phyloP scores from a whole-genome alignment of 2,797 vertebrate genomes.

The Linurgus olivaceus region DNA sequence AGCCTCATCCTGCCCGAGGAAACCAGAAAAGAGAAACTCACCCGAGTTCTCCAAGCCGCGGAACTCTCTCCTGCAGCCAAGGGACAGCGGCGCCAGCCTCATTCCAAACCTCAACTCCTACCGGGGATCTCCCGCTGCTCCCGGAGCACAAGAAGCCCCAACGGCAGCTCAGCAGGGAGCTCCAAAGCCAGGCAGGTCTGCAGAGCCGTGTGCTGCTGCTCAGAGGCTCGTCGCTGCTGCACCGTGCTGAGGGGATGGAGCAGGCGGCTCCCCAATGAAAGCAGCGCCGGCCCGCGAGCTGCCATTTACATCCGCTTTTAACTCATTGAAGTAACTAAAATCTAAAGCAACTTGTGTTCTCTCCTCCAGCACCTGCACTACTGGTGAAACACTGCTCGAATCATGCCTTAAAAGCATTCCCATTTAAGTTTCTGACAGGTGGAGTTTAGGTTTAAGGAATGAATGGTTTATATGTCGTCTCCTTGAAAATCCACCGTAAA shows the following conservation, averaged over 20 bases:
- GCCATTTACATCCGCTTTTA: not conserved
- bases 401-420: not conserved
- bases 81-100: not conserved
- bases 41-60: not conserved
- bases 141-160: not conserved
- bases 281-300: not conserved
- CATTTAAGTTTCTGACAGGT: conserved; percentile 14
- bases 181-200: not conserved
- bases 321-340: not conserved
- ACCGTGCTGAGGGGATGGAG: fast-evolving
- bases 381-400: not conserved
- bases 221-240: fast-evolving
- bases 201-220: not conserved
- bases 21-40: not conserved
- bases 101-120: not conserved
- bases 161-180: fast-evolving
- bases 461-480: conserved; percentile 7
- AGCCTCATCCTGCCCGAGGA: not conserved
- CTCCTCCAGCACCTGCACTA: not conserved
- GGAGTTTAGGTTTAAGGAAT: conserved; percentile 40
- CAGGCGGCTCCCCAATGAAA: not conserved
- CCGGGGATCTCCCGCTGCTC: not conserved
- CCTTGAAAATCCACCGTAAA: conserved; percentile 14
- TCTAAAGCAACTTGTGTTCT: not conserved
- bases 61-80: not conserved